Conservation (phyloP, 2,888 invertebrate species). For the Ferrisia virgata region DNA sequence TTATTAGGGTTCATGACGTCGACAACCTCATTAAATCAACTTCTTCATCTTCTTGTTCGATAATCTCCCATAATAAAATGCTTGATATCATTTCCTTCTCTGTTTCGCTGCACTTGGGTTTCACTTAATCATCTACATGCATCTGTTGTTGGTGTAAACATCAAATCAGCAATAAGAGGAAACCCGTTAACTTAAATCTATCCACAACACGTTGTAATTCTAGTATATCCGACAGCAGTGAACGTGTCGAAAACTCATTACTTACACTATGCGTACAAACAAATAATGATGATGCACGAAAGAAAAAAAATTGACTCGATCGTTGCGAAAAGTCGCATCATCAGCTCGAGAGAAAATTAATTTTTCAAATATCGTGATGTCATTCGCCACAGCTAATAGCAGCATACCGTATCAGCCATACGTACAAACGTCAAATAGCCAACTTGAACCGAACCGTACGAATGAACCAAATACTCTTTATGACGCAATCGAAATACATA, state of each 20-base stretch:
- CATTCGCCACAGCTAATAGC: not conserved
- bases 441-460: not conserved
- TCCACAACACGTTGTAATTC: not conserved
- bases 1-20: too few relatives aligned
- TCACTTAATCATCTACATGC: not conserved
- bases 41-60: not conserved
- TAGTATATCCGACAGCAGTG: not conserved
- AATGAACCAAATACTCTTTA: not conserved
- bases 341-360: not conserved
- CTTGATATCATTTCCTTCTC: not conserved
- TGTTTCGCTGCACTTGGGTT: not conserved
- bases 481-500: not conserved
- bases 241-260: not conserved
- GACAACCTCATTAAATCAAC: not conserved
- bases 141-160: too few relatives aligned
- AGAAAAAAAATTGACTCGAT: not conserved
- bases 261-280: not conserved
- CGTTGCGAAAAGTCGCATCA: not conserved
- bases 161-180: not conserved
- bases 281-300: not conserved
- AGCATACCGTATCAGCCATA: too few relatives aligned
- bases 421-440: not conserved
- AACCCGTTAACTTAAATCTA: not conserved
- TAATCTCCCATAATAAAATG: not conserved
- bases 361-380: not conserved